Conservation (phyloP, 2,113 vertebrate genomes). For the Pseudopipra pipra region DNA sequence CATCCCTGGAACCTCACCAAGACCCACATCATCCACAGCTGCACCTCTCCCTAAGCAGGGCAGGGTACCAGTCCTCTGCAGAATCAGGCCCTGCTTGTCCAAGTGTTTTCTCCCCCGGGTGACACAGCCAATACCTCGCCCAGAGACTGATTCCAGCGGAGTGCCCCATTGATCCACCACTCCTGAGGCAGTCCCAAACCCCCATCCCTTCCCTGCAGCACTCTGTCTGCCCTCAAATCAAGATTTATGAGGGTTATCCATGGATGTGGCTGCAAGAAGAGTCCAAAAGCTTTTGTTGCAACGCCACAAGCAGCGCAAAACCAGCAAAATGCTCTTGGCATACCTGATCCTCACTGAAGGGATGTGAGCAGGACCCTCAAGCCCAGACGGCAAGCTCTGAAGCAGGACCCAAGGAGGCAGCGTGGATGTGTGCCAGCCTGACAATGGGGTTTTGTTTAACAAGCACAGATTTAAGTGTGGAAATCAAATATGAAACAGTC, state of each 20-base stretch:
- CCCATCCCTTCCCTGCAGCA: neutral
- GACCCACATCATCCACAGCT: neutral
- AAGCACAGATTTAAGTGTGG: conserved; percentile 11
- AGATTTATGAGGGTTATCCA: neutral
- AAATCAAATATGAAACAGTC: conserved; percentile 44
- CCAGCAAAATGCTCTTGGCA: neutral
- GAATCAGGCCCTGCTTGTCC: neutral
- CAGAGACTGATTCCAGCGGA: neutral
- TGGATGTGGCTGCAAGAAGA: neutral
- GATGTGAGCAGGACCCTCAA: neutral
- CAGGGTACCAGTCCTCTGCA: neutral
- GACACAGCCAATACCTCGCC: neutral
- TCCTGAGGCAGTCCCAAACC: neutral
- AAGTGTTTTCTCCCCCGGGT: neutral
- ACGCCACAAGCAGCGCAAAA: neutral
- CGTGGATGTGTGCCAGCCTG: neutral
- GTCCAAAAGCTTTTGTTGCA: neutral
- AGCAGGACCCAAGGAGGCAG: neutral
- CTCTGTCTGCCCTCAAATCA: neutral
- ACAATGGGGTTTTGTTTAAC: conserved; percentile 13
- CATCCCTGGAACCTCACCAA: neutral
- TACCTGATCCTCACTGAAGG: neutral
- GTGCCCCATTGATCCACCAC: neutral
- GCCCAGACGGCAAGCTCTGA: neutral
- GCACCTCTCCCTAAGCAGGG: neutral